These are phyloP conservation scores for Drosophila sordidula DNA, from an alignment of 2,888 invertebrate species.

Conservation along the genomic window DNA sequence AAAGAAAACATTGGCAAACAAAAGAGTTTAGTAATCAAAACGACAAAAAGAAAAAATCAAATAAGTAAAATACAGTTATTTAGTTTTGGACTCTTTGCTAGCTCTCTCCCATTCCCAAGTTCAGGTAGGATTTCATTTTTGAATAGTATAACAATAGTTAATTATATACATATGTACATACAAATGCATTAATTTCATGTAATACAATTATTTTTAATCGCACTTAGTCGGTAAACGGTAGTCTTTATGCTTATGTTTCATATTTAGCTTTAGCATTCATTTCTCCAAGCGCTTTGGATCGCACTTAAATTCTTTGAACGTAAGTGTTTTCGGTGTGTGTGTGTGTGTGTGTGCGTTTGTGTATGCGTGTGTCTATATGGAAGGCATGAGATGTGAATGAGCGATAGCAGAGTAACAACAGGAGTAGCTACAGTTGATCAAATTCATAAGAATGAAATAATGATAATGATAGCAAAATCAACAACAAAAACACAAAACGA, in stretches of 20 bases:
- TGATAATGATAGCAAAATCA: conserved; percentile 52
- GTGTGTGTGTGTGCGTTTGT: conserved; percentile 1
- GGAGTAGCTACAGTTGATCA: conserved; percentile 33
- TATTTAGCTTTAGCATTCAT: conserved; percentile 80
- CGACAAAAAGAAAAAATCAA: conserved; percentile 44
- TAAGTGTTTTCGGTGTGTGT: conserved; percentile 16
- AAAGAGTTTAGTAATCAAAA: conserved; percentile 57
- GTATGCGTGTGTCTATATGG: conserved; percentile 15
- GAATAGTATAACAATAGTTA: conserved; percentile 71
- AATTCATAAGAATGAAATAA: conserved; percentile 49
- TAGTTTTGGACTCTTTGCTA: conserved; percentile 82
- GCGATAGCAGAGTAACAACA: conserved; percentile 48
- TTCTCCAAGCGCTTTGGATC: conserved; percentile 64
- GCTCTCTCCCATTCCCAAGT: conserved; percentile 86
- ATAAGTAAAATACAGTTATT: conserved; percentile 55
- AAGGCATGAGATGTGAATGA: conserved; percentile 51
- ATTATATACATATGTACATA: conserved; percentile 54
- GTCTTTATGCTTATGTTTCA: conserved; percentile 43
- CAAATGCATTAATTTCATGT: conserved; percentile 55
- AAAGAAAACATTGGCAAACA: conserved; percentile 42
- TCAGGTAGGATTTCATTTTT: conserved; percentile 82
- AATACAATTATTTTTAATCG: conserved; percentile 49
- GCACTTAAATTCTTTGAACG: conserved; percentile 48
- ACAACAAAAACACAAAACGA: conserved; percentile 31
- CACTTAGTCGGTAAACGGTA: conserved; percentile 61